Evolutionary conservation across 2,888 invertebrate species (phyloP), one percentile per base, ranked within the genome.

Genomic region (Lepidocyrtinus sp.): DNA sequence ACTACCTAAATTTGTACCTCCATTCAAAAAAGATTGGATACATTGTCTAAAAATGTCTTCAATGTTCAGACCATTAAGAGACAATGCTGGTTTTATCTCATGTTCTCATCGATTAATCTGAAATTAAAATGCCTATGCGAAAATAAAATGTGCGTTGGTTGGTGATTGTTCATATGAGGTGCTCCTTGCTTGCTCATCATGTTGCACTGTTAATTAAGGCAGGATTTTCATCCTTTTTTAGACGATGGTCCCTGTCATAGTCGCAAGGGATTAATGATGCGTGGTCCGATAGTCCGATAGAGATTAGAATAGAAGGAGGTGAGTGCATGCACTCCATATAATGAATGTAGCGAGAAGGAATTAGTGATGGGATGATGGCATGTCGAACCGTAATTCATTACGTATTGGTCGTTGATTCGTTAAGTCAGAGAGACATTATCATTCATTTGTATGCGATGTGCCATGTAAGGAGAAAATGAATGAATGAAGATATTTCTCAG

Each of bases 361-460:
- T 76, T 71, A 64, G 70, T 25, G 9, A 67, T 59, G 59, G 46
- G 62, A 45, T 64, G 62, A 70, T 46, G 36, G 63, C 46, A 36
- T 36, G 36, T 12, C 36, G 12, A 36, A 36, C 36, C 12, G 36
- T 36, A 36, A 36, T 36, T 36, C 36, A 36, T 36, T 36, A 36
- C 5, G 12, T 36, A 36, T 36, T 36, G 36, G 36, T 36, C 36
- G 36, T 12, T 36, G 36, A 36, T 36, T 36, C 36, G 36, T 12
- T 7, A 36, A 36, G 36, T 64, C 24, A 50, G 21, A 21, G 19
- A 46, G 64, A 55, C 55, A 77, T 77, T 77, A 72, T 24, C 63
- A 63, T 65, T 76, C 76, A 76, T 76, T 76, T 76, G 71, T 77
- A 77, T 77, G 71, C 77, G 67, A 36, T 67, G 72, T 62, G 67